Conservation (phyloP, 2,113 vertebrate genomes). For the Brevimyrus niger region DNA sequence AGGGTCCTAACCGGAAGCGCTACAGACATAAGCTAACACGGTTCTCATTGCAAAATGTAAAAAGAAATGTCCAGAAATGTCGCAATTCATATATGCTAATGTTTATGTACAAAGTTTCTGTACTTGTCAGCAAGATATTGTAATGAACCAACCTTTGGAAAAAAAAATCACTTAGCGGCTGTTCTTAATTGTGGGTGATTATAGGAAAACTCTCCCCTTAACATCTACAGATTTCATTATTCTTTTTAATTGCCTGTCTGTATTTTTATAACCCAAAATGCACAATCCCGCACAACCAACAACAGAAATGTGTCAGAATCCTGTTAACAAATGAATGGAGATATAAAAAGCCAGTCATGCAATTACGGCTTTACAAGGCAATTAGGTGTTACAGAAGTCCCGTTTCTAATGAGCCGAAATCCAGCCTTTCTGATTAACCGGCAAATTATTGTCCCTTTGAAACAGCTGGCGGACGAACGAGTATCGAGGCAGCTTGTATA, state of each 20-base stretch:
- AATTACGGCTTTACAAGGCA: background rate
- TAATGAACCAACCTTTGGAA: too few relatives aligned
- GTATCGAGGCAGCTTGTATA: background rate
- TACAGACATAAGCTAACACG: background rate
- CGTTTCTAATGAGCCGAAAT: background rate
- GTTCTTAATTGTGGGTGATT: background rate
- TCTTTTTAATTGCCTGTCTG: background rate
- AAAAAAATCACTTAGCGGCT: background rate
- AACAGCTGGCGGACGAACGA: background rate
- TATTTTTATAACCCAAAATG: background rate
- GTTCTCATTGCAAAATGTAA: background rate
- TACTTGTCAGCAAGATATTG: background rate
- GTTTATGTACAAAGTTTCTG: background rate
- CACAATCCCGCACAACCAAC: background rate
- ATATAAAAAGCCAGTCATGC: background rate
- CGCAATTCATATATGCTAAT: background rate
- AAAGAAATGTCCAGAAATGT: background rate
- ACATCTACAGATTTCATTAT: background rate
- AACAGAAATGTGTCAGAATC: background rate
- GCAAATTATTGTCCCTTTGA: conserved; percentile 3
- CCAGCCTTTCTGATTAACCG: background rate
- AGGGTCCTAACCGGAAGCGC: background rate
- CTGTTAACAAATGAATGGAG: background rate
- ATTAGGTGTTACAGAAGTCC: background rate
- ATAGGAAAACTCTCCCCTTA: background rate